Percentiles rank a stretch among this genome's conserved stretches.
phyloP scores from a whole-genome alignment of 2,797 vertebrate species.

The Erethizon dorsatum region DNA sequence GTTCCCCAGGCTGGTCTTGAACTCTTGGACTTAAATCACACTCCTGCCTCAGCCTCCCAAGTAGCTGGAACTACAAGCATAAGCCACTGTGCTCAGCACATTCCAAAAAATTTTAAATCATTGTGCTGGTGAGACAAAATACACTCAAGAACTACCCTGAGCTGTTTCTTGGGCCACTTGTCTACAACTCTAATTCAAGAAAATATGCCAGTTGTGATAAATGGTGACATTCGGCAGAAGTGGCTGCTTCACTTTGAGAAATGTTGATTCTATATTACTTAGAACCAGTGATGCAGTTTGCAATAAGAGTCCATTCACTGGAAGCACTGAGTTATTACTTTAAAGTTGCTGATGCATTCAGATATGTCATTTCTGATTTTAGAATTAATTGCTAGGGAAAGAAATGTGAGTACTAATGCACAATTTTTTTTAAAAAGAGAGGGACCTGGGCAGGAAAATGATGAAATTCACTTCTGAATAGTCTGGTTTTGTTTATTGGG shows the following conservation, averaged over 20 bases:
- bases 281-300: background rate
- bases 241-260: background rate
- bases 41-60: background rate
- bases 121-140: background rate
- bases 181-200: background rate
- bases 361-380: background rate
- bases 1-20: background rate
- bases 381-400: constrained; percentile 10
- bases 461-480: background rate
- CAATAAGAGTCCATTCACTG: background rate
- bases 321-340: background rate
- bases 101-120: background rate
- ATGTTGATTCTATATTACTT: background rate
- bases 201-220: background rate
- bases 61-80: background rate
- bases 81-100: background rate
- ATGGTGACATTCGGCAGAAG: background rate
- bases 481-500: background rate
- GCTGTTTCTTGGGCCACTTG: background rate
- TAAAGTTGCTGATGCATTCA: background rate
- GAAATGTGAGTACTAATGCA: background rate
- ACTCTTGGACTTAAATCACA: background rate
- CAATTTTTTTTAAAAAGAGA: background rate
- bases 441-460: background rate
- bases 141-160: background rate